Conservation (phyloP, 2,797 vertebrate species). For the Holocentrus rufus region DNA sequence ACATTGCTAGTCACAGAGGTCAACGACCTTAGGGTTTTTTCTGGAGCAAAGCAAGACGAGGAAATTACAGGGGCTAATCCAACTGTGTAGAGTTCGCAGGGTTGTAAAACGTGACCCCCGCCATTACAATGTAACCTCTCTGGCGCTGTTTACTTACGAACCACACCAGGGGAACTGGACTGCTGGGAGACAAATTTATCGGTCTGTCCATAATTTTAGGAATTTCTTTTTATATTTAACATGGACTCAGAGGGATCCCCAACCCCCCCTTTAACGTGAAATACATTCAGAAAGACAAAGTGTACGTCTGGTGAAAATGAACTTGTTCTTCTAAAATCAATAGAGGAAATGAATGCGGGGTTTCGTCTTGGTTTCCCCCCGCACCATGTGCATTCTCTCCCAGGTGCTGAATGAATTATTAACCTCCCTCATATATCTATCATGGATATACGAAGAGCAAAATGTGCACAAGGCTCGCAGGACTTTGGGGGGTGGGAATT, state of each 20-base stretch:
- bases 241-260: background rate
- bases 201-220: constrained; percentile 47
- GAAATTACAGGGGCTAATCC: constrained; percentile 65
- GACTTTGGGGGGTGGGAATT: constrained; percentile 21
- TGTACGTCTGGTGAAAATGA: constrained; percentile 54
- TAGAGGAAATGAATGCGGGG: constrained; percentile 64
- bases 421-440: constrained; percentile 62
- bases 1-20: constrained; percentile 61
- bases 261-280: constrained; percentile 21
- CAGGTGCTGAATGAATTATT: constrained; percentile 71
- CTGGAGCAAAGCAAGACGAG: constrained; percentile 22
- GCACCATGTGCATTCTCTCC: constrained; percentile 38
- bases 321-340: constrained; percentile 52
- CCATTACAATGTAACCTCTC: constrained; percentile 50
- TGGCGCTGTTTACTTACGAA: constrained; percentile 39
- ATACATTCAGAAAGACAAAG: constrained; percentile 49
- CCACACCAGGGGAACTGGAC: constrained; percentile 31
- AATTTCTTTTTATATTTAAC: constrained; percentile 14
- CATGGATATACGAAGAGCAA: constrained; percentile 36
- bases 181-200: constrained; percentile 62
- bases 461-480: constrained; percentile 29
- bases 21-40: constrained; percentile 49
- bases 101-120: constrained; percentile 63
- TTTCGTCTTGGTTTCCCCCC: constrained; percentile 37
- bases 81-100: constrained; percentile 36